These are phyloP conservation scores for Alcis repandata DNA, from an alignment of 2,888 invertebrate genomes.

Conservation along the genomic window DNA sequence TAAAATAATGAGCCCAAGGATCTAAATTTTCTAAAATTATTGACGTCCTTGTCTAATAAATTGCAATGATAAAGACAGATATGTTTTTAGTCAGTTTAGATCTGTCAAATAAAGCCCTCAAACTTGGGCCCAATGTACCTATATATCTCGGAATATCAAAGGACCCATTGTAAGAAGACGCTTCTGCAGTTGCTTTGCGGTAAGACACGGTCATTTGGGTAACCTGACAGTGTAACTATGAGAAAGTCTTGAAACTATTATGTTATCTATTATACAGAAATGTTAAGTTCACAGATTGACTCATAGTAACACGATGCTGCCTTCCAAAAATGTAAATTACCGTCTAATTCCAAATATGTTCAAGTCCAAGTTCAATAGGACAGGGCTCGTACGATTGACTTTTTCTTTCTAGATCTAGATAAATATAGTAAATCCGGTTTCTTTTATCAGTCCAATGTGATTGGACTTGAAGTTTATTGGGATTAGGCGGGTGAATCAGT, in stretches of 20 bases:
- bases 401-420: not conserved
- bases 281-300: conserved; percentile 14
- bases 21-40: too few relatives aligned
- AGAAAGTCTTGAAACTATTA: conserved; percentile 7
- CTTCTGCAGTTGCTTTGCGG: conserved; percentile 33
- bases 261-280: not conserved
- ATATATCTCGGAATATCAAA: conserved; percentile 3
- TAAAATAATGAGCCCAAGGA: too few relatives aligned
- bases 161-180: conserved; percentile 13
- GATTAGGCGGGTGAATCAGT: not conserved
- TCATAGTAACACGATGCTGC: conserved; percentile 20
- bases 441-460: not conserved
- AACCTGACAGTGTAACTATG: conserved; percentile 8
- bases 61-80: too few relatives aligned
- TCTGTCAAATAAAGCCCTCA: too few relatives aligned
- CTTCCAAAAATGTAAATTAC: not conserved
- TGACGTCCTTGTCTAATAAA: too few relatives aligned
- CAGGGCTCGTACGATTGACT: too few relatives aligned
- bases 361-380: not conserved
- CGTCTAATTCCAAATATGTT: conserved; percentile 4
- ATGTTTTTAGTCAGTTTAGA: too few relatives aligned
- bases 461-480: conserved; percentile 7
- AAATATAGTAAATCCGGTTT: not conserved
- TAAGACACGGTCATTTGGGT: conserved; percentile 19
- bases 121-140: too few relatives aligned